phyloP scores from a whole-genome alignment of 37 sponge, comb jelly and placozoan species.

The Cladorhizidae sp. region DNA sequence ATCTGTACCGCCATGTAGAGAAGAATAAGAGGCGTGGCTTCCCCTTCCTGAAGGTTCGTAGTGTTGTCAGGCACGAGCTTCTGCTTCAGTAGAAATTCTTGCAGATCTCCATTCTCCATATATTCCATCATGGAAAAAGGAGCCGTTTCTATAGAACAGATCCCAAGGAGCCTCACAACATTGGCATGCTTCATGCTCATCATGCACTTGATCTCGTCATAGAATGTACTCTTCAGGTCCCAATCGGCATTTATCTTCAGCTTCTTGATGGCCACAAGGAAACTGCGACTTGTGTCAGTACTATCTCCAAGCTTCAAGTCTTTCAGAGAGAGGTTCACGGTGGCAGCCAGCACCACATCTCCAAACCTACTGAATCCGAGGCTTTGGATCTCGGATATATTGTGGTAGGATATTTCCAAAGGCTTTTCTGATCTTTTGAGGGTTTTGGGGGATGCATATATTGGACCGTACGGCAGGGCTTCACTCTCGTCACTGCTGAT shows the following conservation, averaged over 20 bases:
- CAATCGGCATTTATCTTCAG: slow-evolving; percentile 55
- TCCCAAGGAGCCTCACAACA: slow-evolving; percentile 74
- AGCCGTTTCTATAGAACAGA: slow-evolving; percentile 23
- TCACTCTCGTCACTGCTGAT: slow-evolving; percentile 1
- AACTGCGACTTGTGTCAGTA: slow-evolving; percentile 44
- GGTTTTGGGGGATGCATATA: slow-evolving; percentile 33
- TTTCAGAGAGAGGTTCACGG: slow-evolving; percentile 57
- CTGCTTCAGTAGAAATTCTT: slow-evolving; percentile 76
- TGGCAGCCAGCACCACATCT: slow-evolving; percentile 55
- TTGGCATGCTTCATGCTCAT: slow-evolving; percentile 68
- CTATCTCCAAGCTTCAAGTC: slow-evolving; percentile 42
- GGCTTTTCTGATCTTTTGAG: slow-evolving; percentile 9
- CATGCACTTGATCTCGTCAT: slow-evolving; percentile 80
- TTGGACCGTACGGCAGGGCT: slow-evolving; percentile 44
- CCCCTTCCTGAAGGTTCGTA: slow-evolving; percentile 8
- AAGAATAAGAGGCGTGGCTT: slow-evolving; percentile 56
- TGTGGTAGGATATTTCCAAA: slow-evolving; percentile 16
- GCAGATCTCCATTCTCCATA: slow-evolving; percentile 92
- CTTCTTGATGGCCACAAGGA: slow-evolving; percentile 82
- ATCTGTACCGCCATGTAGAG: slow-evolving; percentile 81
- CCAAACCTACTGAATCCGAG: slow-evolving; percentile 76
- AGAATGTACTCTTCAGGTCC: slow-evolving; percentile 48
- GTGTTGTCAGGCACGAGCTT: slow-evolving; percentile 34
- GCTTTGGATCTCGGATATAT: slow-evolving; percentile 32
- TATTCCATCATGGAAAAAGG: slow-evolving; percentile 86